phyloP scores from a whole-genome alignment of 2,888 invertebrate genomes.

The Orthosia cruda region DNA sequence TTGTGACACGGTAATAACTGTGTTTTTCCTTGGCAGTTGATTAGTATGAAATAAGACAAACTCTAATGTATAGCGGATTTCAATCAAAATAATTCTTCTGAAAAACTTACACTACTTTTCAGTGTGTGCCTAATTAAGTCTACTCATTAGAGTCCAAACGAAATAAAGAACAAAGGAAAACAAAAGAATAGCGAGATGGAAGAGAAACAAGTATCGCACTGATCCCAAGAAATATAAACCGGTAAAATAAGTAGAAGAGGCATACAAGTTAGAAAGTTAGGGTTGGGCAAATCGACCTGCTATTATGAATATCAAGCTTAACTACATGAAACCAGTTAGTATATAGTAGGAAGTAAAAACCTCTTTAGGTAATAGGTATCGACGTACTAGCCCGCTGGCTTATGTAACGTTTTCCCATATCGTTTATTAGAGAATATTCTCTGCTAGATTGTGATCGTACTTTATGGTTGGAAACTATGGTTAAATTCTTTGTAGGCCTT shows the following conservation, averaged over 20 bases:
- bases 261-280: background rate
- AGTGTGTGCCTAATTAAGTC: no score
- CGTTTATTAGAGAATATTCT: conserved; percentile 20
- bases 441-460: conserved; percentile 14
- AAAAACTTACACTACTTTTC: no score
- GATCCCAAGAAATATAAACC: background rate
- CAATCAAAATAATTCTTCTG: no score
- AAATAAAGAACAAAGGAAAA: no score
- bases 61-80: no score
- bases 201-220: no score
- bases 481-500: background rate
- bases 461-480: background rate
- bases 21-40: background rate
- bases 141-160: no score
- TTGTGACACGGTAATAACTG: background rate
- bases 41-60: background rate
- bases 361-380: conserved; percentile 26
- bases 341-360: conserved; percentile 16
- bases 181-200: no score
- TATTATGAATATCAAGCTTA: background rate
- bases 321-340: conserved; percentile 1
- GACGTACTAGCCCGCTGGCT: background rate
- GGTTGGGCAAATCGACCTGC: conserved; percentile 3
- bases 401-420: conserved; percentile 24
- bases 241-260: background rate